These are phyloP conservation scores for Callithrix jacchus DNA, from an alignment of 2,113 vertebrate species.

Conservation along the genomic window DNA sequence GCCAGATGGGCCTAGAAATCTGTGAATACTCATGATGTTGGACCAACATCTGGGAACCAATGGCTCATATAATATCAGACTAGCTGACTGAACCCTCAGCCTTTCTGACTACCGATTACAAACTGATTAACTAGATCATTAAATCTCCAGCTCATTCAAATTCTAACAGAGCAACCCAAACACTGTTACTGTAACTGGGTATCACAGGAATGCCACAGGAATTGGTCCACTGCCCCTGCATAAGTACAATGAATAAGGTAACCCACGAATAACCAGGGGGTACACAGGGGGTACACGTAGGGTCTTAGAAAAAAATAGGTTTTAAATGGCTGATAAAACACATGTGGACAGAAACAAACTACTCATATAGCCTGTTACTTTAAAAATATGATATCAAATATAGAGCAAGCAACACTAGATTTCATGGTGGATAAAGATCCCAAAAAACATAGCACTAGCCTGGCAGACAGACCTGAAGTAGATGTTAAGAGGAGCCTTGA, in stretches of 20 bases:
- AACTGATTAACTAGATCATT: neutral
- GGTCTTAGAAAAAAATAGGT: neutral
- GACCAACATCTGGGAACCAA: neutral
- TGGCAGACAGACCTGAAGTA: neutral
- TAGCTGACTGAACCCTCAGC: neutral
- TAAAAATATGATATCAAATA: neutral
- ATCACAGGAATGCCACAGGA: neutral
- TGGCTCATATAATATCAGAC: neutral
- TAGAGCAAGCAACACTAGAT: neutral
- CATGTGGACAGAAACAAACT: conserved; percentile 15
- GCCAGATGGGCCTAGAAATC: neutral
- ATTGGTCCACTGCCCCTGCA: neutral
- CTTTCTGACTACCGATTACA: neutral
- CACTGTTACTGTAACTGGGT: neutral
- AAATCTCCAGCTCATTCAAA: neutral
- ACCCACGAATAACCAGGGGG: neutral
- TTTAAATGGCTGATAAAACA: conserved; percentile 8
- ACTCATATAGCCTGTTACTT: neutral
- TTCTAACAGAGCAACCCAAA: neutral
- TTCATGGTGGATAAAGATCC: neutral
- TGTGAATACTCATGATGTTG: neutral
- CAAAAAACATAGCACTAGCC: neutral
- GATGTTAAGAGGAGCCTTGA: neutral
- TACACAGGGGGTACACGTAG: neutral
- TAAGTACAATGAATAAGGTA: neutral